A percentile compares a stretch with the other conserved stretches of the same genome.
Evolutionary conservation across 2,888 invertebrate species (phyloP).

Genomic region (Chrysolina americana): DNA sequence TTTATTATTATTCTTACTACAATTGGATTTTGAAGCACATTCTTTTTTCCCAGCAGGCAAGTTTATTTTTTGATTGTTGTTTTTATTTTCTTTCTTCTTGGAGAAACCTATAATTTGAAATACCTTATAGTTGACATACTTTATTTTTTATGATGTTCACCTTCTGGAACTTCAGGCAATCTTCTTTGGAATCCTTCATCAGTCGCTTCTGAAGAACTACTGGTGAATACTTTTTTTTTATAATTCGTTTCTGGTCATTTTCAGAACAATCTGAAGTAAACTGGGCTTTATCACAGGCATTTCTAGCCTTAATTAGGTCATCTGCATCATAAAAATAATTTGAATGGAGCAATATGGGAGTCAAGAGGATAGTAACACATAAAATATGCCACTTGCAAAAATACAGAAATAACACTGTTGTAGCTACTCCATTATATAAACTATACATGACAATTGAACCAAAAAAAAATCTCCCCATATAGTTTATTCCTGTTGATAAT

Average conservation of each 20-base stretch:
- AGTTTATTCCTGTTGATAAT: conserved; percentile 17
- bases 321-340: conserved; percentile 14
- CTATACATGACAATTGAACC: too few species aligned
- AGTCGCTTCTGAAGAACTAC: conserved; percentile 15
- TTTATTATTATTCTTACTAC: background rate
- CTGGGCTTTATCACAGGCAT: conserved; percentile 19
- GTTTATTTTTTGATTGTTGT: background rate
- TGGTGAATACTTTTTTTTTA: background rate
- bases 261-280: conserved; percentile 20
- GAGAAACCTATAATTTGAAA: conserved; percentile 19
- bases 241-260: conserved; percentile 14
- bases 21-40: background rate
- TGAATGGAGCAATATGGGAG: background rate
- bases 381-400: background rate
- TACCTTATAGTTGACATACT: background rate
- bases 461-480: background rate
- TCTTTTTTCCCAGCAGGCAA: background rate
- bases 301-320: conserved; percentile 21
- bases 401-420: background rate
- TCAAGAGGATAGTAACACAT: background rate
- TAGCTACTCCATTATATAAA: too few species aligned
- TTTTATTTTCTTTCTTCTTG: conserved; percentile 5
- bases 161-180: conserved; percentile 21
- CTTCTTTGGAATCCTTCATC: conserved; percentile 14
- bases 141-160: conserved; percentile 4